Evolutionary conservation across 2,113 vertebrate species (phyloP), one percentile per base, ranked within the genome.

Genomic region (Noturus placidus): DNA sequence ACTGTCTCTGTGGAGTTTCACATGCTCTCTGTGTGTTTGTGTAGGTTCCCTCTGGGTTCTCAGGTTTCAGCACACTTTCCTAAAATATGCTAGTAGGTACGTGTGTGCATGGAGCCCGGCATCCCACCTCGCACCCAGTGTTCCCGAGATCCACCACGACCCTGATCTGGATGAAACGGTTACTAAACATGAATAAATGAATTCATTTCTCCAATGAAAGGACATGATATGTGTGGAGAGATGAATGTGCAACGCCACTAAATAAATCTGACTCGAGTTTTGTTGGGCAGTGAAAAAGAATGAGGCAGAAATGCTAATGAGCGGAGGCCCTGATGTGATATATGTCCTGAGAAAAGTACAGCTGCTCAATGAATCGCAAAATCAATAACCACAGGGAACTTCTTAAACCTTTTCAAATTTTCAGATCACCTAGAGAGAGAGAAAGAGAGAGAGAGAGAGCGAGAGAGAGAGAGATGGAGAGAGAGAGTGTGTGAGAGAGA

Each of bases 281-380:
- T 56, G 38, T 4, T 20, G 5, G 17, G 82, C 50, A n/a, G 33
- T 2, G 33, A 50, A 27, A 63, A 61, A 25, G 1, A 82, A 15
- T 25, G 46, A 70, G 82, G 33, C 61, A 72, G 50, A 84, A 52
- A 84, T 84, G 83, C 65, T 57, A 84, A 72, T 84, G 46, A 83
- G 38, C 7, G 8, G 38, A n/a, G 61, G 19, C 25, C 25, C 82
- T 54, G 63, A 38, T 20, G 65, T 81, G 56, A 81, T 59, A 35
- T 81, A 59, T 25, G 59, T 22, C n/a, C 20, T 59, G 20, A 81
- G 38, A 57, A 84, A 83, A 84, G 33, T 50, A 22, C 14, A 70
- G 83, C 83, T 2, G 46, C 19, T 83, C 8, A 8, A 57, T 52
- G 50, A 38, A 50, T 72, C 6, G 11, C 67, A 38, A 25, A 84